Conservation (phyloP, 2,888 invertebrate species). For the Vannuccia rotundouncinata region DNA sequence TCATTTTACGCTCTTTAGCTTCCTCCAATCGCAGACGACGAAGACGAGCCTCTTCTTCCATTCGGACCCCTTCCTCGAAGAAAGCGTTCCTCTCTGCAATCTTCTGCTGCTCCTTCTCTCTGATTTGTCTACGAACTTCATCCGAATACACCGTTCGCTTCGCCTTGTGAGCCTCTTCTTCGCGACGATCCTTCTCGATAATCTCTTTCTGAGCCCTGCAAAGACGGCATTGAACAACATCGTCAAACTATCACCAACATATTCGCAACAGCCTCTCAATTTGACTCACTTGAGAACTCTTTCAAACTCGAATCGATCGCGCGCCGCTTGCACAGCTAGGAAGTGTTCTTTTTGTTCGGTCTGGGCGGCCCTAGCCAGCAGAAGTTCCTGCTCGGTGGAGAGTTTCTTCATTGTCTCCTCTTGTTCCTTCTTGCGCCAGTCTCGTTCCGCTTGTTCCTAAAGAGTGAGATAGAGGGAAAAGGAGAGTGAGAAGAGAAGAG, state of each 20-base stretch:
- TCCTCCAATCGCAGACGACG: constrained; percentile 52
- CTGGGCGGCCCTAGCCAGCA: constrained; percentile 52
- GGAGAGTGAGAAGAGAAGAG: no score
- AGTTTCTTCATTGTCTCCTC: constrained; percentile 51
- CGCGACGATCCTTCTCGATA: constrained; percentile 53
- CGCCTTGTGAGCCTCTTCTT: constrained; percentile 44
- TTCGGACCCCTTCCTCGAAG: constrained; percentile 56
- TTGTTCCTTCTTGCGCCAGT: constrained; percentile 56
- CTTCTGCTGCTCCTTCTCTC: constrained; percentile 52
- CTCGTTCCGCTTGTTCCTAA: constrained; percentile 54
- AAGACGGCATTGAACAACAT: no score
- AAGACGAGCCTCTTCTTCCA: constrained; percentile 53
- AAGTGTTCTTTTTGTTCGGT: constrained; percentile 56
- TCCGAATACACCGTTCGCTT: constrained; percentile 47
- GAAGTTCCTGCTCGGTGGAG: constrained; percentile 51
- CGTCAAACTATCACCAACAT: no score
- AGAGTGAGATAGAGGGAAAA: not conserved
- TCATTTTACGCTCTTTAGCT: constrained; percentile 54
- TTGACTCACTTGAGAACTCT: constrained; percentile 43
- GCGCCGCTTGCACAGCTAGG: constrained; percentile 55
- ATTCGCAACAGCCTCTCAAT: no score
- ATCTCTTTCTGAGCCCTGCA: constrained; percentile 55
- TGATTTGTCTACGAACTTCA: constrained; percentile 53
- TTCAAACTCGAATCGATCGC: constrained; percentile 56
- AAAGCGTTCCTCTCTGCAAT: constrained; percentile 53